A percentile compares a stretch with the other conserved stretches of the same genome.
Conservation (phyloP, 2,797 vertebrate genomes). For the Dipus sagitta region DNA sequence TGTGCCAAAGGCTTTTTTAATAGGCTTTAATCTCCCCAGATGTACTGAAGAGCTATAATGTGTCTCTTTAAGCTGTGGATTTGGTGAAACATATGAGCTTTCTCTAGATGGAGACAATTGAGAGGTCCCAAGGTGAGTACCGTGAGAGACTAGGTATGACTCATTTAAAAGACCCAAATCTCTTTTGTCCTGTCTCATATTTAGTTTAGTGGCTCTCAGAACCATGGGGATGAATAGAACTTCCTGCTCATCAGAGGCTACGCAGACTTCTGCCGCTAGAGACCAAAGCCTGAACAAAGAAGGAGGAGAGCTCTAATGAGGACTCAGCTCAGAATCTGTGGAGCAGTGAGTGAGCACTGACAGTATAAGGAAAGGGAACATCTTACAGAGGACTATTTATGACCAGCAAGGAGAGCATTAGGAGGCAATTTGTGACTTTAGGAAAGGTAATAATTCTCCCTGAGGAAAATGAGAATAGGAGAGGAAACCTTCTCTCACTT, state of each 20-base stretch:
- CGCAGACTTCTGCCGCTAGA: not conserved
- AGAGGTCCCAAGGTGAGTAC: not conserved
- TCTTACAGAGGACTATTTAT: not conserved
- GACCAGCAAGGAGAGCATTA: not conserved
- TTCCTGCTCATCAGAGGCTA: not conserved
- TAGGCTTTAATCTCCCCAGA: conserved; percentile 79
- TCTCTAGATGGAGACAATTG: not conserved
- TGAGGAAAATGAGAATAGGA: not conserved
- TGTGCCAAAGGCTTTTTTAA: conserved; percentile 80
- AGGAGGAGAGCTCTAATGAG: not conserved
- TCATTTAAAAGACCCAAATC: conserved; percentile 4
- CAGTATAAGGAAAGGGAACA: not conserved
- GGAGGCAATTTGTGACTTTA: not conserved
- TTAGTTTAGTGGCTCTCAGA: not conserved
- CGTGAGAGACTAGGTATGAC: not conserved
- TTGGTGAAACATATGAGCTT: conserved; percentile 77
- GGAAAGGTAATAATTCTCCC: not conserved
- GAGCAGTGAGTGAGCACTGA: not conserved
- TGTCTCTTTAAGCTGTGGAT: conserved; percentile 81
- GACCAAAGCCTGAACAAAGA: not conserved
- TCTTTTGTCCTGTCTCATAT: not conserved
- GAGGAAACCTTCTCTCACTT: not conserved
- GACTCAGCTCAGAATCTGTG: not conserved
- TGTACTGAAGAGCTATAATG: conserved; percentile 83
- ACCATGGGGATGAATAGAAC: not conserved